These are phyloP conservation scores for Nemurella pictetii DNA, from an alignment of 2,888 invertebrate genomes.

Conservation along the genomic window DNA sequence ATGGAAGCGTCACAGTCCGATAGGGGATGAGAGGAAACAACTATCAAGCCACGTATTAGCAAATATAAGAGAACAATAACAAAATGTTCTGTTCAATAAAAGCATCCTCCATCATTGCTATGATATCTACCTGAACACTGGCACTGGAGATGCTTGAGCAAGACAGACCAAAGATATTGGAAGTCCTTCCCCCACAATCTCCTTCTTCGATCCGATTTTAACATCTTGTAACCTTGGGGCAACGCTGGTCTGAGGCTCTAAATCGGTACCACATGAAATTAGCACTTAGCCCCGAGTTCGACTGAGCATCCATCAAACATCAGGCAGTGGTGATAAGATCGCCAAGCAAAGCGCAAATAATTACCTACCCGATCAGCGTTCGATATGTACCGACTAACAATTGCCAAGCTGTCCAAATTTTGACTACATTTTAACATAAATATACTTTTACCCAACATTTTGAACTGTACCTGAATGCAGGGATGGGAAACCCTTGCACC, in stretches of 20 bases:
- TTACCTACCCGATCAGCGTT: background rate
- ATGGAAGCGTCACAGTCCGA: background rate
- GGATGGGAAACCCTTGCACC: constrained; percentile 60
- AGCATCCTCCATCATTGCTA: background rate
- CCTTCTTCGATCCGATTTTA: constrained; percentile 47
- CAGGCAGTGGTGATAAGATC: background rate
- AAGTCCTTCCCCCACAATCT: constrained; percentile 29
- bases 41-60: background rate
- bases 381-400: background rate
- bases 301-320: background rate
- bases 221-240: constrained; percentile 58
- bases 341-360: background rate
- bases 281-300: background rate
- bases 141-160: constrained; percentile 43
- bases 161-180: constrained; percentile 38
- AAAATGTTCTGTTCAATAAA: background rate
- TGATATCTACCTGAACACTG: constrained; percentile 44
- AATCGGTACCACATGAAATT: constrained; percentile 23
- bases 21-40: background rate
- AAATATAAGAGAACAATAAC: too few species aligned
- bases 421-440: too few species aligned
- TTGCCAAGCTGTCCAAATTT: too few species aligned
- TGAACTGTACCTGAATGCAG: constrained; percentile 42
- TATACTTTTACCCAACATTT: too few species aligned
- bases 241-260: constrained; percentile 50